These are phyloP conservation scores for Myathropa florea DNA, from an alignment of 2,888 invertebrate species.

Conservation along the genomic window DNA sequence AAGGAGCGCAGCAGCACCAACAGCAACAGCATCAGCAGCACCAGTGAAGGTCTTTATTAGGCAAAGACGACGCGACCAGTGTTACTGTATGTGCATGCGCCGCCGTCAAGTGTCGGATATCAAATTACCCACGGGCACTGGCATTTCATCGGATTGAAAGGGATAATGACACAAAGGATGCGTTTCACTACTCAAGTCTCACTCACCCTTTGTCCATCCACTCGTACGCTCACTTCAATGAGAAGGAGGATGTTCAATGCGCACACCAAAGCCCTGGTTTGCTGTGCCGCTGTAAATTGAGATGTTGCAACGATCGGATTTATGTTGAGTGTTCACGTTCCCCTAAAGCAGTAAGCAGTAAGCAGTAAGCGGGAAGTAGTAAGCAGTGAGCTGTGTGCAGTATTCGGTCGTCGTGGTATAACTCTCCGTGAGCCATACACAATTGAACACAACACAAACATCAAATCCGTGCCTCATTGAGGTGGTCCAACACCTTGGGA, in stretches of 20 bases:
- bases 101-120: conserved; percentile 70
- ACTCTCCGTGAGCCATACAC: conserved; percentile 54
- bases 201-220: conserved; percentile 49
- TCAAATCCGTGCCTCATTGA: conserved; percentile 68
- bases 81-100: conserved; percentile 59
- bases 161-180: conserved; percentile 71
- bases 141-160: conserved; percentile 71
- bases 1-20: conserved; percentile 10
- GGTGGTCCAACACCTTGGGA: conserved; percentile 71
- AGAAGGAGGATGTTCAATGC: conserved; percentile 50
- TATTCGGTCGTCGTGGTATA: conserved; percentile 20
- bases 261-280: conserved; percentile 54
- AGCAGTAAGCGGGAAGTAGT: not conserved
- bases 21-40: conserved; percentile 4
- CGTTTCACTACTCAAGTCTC: conserved; percentile 53
- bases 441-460: conserved; percentile 60
- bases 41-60: conserved; percentile 68
- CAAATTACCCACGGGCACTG: conserved; percentile 70
- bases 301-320: conserved; percentile 69
- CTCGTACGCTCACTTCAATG: not conserved
- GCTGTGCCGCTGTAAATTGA: conserved; percentile 67
- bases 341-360: conserved; percentile 29
- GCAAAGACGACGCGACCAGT: conserved; percentile 48
- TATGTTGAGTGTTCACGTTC: conserved; percentile 69
- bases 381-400: not conserved